phyloP scores from a whole-genome alignment of 2,113 vertebrate species.

The Ptychochromis oligacanthus region DNA sequence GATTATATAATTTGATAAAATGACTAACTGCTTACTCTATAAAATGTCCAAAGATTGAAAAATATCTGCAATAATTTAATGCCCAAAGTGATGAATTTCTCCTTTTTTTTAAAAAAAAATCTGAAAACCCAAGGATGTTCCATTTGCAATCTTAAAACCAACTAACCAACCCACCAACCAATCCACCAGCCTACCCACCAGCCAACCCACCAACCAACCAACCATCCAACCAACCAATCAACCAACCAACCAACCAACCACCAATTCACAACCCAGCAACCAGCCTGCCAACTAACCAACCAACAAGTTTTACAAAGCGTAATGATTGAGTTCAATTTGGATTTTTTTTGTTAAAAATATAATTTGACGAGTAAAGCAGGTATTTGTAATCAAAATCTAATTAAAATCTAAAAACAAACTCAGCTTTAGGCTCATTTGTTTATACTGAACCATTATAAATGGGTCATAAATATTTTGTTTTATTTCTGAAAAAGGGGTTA shows the following conservation, averaged over 20 bases:
- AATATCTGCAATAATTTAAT: not conserved
- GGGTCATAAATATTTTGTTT: accelerated
- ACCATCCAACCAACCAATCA: not conserved
- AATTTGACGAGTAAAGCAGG: not conserved
- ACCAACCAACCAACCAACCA: not conserved
- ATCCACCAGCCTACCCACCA: no score
- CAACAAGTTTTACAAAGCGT: not conserved
- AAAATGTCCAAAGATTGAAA: not conserved
- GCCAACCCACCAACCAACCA: no score
- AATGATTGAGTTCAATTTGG: not conserved
- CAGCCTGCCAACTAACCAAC: not conserved
- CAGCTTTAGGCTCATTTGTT: not conserved
- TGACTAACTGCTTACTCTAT: not conserved
- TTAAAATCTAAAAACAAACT: no score
- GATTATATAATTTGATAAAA: not conserved
- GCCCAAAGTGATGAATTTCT: not conserved
- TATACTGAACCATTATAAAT: not conserved
- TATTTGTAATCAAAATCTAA: not conserved
- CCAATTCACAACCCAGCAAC: not conserved
- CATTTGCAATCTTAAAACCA: not conserved
- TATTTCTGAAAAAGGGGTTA: not conserved
- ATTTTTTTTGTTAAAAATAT: not conserved
- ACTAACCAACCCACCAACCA: not conserved
- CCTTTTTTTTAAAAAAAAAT: not conserved
- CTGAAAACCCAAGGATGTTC: not conserved